Evolutionary conservation across 2,888 invertebrate genomes (phyloP), one percentile per base, ranked within the genome.

Genomic region (Dexiosoma caninum): DNA sequence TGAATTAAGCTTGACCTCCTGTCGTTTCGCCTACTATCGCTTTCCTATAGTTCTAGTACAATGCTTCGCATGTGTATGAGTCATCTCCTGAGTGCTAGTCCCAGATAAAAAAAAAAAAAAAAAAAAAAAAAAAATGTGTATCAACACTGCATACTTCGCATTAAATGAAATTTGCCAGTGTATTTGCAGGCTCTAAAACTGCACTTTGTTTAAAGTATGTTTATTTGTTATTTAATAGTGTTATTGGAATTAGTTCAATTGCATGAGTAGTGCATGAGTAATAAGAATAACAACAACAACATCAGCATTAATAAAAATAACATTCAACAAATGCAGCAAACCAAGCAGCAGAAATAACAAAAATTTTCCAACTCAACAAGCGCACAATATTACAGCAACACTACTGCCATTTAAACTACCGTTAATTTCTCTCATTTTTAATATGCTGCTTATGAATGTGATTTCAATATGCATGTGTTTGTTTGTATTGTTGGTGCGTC

Each of bases 171-270:
- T 35, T 62, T 76, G 55, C 69, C 42, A 35, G 53, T 60, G 42
- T 60, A 37, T 44, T 27, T 27, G 27, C 6, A 27, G 3, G n/a
- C n/a, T n/a, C 1, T n/a, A 7, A 19, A 44, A 37, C 40, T 66
- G 14, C 23, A 7, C n/a, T 42, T n/a, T 27, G 19, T 37, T 12
- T n/a, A 19, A 49, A 40, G n/a, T 53, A 44, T 10, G 27, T 64
- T 60, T 86, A 84, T 84, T 85, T 85, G 85, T 83, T 85, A 84
- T 85, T 84, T 85, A 87, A 86, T 86, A 87, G 86, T 86, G 87
- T 87, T 85, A 85, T 55, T 87, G 85, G 86, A 87, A 87, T 87
- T 87, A 87, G 85, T 84, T 70, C 40, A 62, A 70, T 69, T 70
- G 62, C 55, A 55, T 46, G 46, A n/a, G 37, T 23, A 23, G 37